Percentiles rank a stretch among this genome's conserved stretches.
Evolutionary conservation across 1,140 invertebrate species (phyloP).

Genomic region (Heliothis virescens): DNA sequence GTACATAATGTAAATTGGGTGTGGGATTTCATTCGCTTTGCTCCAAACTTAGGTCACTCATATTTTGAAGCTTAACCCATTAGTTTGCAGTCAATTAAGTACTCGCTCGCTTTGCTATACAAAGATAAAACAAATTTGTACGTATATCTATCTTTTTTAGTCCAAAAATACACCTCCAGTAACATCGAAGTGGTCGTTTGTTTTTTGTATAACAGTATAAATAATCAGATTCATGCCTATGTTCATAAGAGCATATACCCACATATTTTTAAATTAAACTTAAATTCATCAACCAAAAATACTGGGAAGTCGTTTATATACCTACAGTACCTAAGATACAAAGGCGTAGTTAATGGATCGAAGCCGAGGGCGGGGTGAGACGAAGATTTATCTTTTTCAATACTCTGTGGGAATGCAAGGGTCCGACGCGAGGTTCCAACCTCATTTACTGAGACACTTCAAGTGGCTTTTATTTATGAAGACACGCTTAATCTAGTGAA

Average conservation of each 20-base stretch:
- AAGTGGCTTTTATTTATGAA: conserved; percentile 69
- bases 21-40: background rate
- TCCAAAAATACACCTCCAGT: too few species aligned
- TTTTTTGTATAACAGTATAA: too few species aligned
- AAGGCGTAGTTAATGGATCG: conserved; percentile 66
- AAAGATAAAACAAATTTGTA: too few species aligned
- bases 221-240: too few species aligned
- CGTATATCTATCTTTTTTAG: too few species aligned
- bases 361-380: conserved; percentile 66
- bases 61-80: too few species aligned
- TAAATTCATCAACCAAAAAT: background rate
- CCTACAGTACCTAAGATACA: conserved; percentile 46
- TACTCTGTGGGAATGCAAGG: conserved; percentile 67
- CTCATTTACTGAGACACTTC: conserved; percentile 54
- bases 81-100: too few species aligned
- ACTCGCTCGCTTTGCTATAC: too few species aligned
- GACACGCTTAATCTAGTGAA: conserved; percentile 53
- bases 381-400: conserved; percentile 80
- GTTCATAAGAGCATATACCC: too few species aligned
- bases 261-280: background rate
- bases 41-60: too few species aligned
- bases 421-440: conserved; percentile 29
- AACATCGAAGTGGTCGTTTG: too few species aligned
- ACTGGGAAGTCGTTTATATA: conserved; percentile 45
- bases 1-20: background rate